Evolutionary conservation across 2,797 vertebrate species (phyloP).

Genomic region (Lagodon rhomboides): DNA sequence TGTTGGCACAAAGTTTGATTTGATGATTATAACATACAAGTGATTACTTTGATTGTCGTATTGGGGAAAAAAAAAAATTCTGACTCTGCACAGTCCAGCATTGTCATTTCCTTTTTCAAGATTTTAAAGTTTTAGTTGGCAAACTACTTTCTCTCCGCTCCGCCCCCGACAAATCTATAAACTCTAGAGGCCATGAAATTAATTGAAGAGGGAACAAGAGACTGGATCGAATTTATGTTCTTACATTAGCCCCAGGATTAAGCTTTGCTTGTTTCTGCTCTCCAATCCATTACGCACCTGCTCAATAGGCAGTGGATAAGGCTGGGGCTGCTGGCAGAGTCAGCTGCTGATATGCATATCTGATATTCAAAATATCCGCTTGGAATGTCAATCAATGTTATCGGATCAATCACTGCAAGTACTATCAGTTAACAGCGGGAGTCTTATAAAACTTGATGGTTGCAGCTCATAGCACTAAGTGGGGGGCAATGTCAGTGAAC

Average conservation of each 20-base stretch:
- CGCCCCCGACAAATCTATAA: constrained; percentile 60
- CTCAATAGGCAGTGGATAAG: constrained; percentile 48
- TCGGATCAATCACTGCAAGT: constrained; percentile 20
- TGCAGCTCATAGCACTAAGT: not conserved
- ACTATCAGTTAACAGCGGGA: constrained; percentile 7
- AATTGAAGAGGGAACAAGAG: constrained; percentile 78
- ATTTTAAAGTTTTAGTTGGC: constrained; percentile 41
- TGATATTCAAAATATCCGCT: constrained; percentile 37
- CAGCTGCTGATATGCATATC: constrained; percentile 38
- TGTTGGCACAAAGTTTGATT: not conserved
- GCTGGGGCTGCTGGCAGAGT: constrained; percentile 31
- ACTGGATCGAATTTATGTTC: constrained; percentile 72
- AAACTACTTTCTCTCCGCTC: constrained; percentile 41
- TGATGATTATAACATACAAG: not conserved
- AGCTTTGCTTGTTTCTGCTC: constrained; percentile 58
- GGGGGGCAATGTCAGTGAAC: not conserved
- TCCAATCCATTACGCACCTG: constrained; percentile 64
- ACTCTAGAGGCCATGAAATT: constrained; percentile 70
- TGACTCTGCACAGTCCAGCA: not conserved
- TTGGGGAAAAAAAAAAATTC: not conserved
- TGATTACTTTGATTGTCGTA: not conserved
- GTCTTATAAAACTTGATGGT: not conserved
- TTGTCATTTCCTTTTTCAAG: constrained; percentile 32
- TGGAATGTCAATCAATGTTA: constrained; percentile 19
- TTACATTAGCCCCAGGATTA: constrained; percentile 73